Evolutionary conservation across 2,888 invertebrate species (phyloP).

Genomic region (Mongoloraphidia duomilia): DNA sequence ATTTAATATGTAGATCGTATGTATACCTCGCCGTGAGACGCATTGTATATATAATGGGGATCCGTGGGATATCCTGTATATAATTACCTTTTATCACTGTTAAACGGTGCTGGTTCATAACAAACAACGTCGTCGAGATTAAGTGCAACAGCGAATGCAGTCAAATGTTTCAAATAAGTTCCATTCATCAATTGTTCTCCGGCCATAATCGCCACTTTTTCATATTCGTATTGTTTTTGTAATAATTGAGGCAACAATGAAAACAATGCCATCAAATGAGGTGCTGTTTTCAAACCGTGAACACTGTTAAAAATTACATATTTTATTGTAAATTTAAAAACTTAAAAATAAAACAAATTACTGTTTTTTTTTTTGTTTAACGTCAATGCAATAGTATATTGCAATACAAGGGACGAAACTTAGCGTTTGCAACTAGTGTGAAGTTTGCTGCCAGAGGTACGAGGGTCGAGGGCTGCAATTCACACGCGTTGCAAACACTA

Average conservation of each 20-base stretch:
- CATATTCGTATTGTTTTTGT: constrained; percentile 36
- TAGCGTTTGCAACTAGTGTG: too few species aligned
- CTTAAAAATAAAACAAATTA: too few species aligned
- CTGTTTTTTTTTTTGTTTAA: too few species aligned
- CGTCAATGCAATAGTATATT: too few species aligned
- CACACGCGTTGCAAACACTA: too few species aligned
- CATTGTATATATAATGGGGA: too few species aligned
- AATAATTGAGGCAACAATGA: constrained; percentile 35
- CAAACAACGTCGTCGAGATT: constrained; percentile 38
- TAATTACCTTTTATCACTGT: constrained; percentile 25
- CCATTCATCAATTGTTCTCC: constrained; percentile 45
- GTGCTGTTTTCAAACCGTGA: constrained; percentile 35
- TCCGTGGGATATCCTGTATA: constrained; percentile 9
- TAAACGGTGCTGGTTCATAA: constrained; percentile 32
- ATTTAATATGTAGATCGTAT: too few species aligned
- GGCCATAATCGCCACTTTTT: constrained; percentile 39
- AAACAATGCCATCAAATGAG: constrained; percentile 35
- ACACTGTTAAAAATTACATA: constrained; percentile 17
- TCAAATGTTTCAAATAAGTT: constrained; percentile 39
- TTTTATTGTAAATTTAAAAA: too few species aligned
- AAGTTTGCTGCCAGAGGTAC: too few species aligned
- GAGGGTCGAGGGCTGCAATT: too few species aligned
- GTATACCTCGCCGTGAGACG: too few species aligned
- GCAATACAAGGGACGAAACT: too few species aligned
- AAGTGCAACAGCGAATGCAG: constrained; percentile 37